Evolutionary conservation across 2,797 vertebrate genomes (phyloP), one percentile per base, ranked within the genome.

Genomic region (Rhyacichthys aspro): DNA sequence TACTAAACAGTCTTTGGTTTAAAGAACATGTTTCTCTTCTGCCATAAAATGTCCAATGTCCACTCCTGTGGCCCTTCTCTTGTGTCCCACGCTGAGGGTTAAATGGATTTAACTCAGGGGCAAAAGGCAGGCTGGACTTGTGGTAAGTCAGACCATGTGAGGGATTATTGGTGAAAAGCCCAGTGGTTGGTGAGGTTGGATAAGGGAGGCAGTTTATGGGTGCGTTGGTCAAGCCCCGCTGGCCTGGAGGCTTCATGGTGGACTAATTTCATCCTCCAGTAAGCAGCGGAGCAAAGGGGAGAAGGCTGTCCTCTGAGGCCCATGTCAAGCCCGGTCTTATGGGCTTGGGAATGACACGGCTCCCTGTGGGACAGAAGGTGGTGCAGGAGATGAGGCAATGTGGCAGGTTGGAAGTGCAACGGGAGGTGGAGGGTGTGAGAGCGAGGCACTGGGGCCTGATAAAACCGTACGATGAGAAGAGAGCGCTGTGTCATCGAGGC

Each of bases 231-330:
- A 82, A 65, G 82, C 78, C 65, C 43, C 15, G 28, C 70, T 79
- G 67, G 72, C 59, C 46, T 42, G 61, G 76, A 81, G 11, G 36
- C 59, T 74, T 67, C 79, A 71, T 71, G 42, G 52, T 70, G 46
- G 72, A 75, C 77, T 86, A 84, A 87, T 90, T 88, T 88, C 79
- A 87, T 79, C 81, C 85, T 88, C 76, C 59, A 63, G 63, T 75
- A 81, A 84, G 65, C 87, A 80, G 41, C 15, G 16, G 71, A 66
- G 70, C 79, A 70, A 72, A 79, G 68, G 81, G 73, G 75, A 87
- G 67, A 70, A 19, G 34, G 44, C 72, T 72, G 72, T 78, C 81
- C 63, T 74, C 59, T 0, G 48, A 68, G 73, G 46, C 70, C 59
- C 58, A 48, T 12, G 53, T 77, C 74, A 79, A 73, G 53, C 63